Conservation (phyloP, 2,113 vertebrate species). For the Montifringilla adamsi region DNA sequence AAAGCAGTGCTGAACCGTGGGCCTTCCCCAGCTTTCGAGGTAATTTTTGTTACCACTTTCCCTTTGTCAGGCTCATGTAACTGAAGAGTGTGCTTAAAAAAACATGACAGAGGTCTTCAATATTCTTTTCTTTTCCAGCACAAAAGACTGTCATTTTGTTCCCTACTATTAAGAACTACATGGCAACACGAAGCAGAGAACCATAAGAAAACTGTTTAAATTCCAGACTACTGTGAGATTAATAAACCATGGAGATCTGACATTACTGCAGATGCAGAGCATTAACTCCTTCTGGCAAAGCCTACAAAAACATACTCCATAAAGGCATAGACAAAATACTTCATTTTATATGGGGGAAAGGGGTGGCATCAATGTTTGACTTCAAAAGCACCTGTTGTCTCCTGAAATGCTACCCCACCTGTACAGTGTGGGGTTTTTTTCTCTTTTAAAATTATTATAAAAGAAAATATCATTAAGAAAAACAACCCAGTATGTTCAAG, state of each 20-base stretch:
- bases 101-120: neutral
- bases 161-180: neutral
- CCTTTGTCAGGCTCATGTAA: neutral
- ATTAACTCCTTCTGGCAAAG: constrained; percentile 51
- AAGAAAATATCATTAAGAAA: neutral
- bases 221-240: constrained; percentile 60
- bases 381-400: neutral
- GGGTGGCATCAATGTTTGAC: neutral
- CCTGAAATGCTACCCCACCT: neutral
- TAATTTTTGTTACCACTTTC: neutral
- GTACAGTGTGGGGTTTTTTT: neutral
- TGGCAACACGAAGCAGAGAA: neutral
- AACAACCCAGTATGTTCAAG: accelerated
- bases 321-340: neutral
- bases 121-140: neutral
- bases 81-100: neutral
- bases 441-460: neutral
- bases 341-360: neutral
- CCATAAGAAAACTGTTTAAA: constrained; percentile 50
- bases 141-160: neutral
- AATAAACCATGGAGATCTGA: constrained; percentile 63
- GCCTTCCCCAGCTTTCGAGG: neutral
- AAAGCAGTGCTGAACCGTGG: neutral
- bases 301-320: constrained; percentile 1
- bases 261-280: constrained; percentile 30